phyloP scores from a whole-genome alignment of 2,888 invertebrate species.

The Yponomeuta plumbellus region DNA sequence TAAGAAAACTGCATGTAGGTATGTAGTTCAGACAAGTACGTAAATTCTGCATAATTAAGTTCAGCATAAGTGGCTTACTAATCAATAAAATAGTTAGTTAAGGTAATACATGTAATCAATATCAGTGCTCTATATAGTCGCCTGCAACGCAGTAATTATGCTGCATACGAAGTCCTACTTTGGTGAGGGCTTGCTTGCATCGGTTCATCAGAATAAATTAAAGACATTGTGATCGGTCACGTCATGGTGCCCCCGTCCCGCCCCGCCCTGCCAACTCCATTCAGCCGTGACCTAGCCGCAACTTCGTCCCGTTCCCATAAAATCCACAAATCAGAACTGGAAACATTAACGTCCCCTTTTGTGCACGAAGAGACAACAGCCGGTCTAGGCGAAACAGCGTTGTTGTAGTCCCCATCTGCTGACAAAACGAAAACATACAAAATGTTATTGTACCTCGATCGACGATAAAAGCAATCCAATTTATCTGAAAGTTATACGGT shows the following conservation, averaged over 20 bases:
- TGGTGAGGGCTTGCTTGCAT: conserved; percentile 8
- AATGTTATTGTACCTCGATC: neutral
- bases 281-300: conserved; percentile 49
- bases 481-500: neutral
- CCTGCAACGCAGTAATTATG: neutral
- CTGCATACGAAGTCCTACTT: neutral
- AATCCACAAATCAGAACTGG: neutral
- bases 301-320: neutral
- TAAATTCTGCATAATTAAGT: neutral
- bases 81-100: too few species aligned
- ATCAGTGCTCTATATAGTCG: neutral
- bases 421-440: neutral
- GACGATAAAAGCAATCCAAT: conserved; percentile 1
- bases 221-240: conserved; percentile 43
- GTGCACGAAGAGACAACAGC: neutral
- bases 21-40: neutral
- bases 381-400: neutral
- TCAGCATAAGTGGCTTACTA: too few species aligned
- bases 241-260: conserved; percentile 30
- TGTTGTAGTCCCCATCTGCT: neutral
- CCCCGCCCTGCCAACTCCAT: conserved; percentile 22
- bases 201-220: conserved; percentile 30
- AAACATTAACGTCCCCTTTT: neutral
- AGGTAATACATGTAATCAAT: too few species aligned
- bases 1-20: too few species aligned